Evolutionary conservation across 1,140 invertebrate genomes (phyloP).

Genomic region (Drosophila subobscura): DNA sequence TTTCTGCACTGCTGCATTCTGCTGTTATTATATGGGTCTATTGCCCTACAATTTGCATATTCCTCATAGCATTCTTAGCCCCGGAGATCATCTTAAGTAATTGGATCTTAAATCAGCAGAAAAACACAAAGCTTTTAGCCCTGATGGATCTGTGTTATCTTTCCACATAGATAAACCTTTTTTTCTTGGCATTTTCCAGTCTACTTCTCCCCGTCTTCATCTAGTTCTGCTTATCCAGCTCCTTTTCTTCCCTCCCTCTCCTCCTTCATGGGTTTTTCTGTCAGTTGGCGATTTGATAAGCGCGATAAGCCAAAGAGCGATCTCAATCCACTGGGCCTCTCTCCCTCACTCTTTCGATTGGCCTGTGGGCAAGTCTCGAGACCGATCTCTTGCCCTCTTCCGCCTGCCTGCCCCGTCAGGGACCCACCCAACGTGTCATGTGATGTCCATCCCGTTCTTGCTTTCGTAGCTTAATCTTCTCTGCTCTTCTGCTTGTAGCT

Average conservation of each 20-base stretch:
- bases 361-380: conserved; percentile 60
- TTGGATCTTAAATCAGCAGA: conserved; percentile 36
- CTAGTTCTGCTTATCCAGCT: background rate
- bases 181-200: conserved; percentile 20
- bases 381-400: conserved; percentile 31
- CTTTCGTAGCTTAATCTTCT: conserved; percentile 28
- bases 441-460: conserved; percentile 63
- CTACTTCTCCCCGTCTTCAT: background rate
- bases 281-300: conserved; percentile 77
- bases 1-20: background rate
- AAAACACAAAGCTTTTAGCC: conserved; percentile 16
- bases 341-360: conserved; percentile 19
- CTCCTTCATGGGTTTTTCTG: conserved; percentile 41
- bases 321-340: conserved; percentile 33
- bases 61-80: background rate
- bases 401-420: conserved; percentile 23
- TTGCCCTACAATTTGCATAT: background rate
- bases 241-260: conserved; percentile 10
- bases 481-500: conserved; percentile 17
- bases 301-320: conserved; percentile 64
- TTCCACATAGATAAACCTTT: conserved; percentile 3
- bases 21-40: background rate
- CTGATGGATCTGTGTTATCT: conserved; percentile 42
- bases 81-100: conserved; percentile 28
- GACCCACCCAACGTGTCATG: conserved; percentile 64